Base-by-base conservation (phyloP, 1,140 invertebrate genomes). In the Diuraphis noxia region DNA sequence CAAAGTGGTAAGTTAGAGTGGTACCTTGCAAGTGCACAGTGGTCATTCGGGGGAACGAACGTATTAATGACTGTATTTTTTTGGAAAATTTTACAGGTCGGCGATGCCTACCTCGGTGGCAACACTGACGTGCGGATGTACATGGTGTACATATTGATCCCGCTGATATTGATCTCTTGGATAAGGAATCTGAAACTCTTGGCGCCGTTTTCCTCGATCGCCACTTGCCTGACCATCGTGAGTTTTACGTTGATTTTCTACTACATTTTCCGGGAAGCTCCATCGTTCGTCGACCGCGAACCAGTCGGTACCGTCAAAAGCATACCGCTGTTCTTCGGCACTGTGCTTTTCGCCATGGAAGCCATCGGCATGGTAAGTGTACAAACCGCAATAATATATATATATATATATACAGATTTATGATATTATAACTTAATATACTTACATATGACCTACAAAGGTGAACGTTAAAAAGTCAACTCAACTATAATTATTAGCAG, bases 171-270 rank as follows among this genome's bases (percentile, higher is more conserved):
- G 0, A 96, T 96, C 88, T 96, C 95, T 92, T 96, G 95, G 93
- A 95, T 97, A 17, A 94, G 96, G 79, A 96, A 97, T 93, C 93
- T 98, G 8, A 97, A 97, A 93, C 94, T 95, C 91, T 93, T 98
- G 92, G 96, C 97, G 5, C 96, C 96, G 0, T 96, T 97, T 93
- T 97, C 97, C 2, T 95, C 95, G 4, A 93, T 97, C 9, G 97
- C 97, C 17, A 97, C 97, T 92, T 94, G 94, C 2, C 94, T 96
- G 6, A 96, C 96, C 10, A 94, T 96, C 30, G 93, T 95, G 72
- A 95, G 95, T 72, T 95, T 97, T 88, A 95, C 94, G 2, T 95
- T 97, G 87, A 96, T 96, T 40, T 95, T 96, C 56, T 96, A 96
- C 93, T 97, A 96, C 93, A 94, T 97, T 92, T 95, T 96, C 93